phyloP scores from a whole-genome alignment of 1,140 invertebrate species.

The Galendromus occidentalis region DNA sequence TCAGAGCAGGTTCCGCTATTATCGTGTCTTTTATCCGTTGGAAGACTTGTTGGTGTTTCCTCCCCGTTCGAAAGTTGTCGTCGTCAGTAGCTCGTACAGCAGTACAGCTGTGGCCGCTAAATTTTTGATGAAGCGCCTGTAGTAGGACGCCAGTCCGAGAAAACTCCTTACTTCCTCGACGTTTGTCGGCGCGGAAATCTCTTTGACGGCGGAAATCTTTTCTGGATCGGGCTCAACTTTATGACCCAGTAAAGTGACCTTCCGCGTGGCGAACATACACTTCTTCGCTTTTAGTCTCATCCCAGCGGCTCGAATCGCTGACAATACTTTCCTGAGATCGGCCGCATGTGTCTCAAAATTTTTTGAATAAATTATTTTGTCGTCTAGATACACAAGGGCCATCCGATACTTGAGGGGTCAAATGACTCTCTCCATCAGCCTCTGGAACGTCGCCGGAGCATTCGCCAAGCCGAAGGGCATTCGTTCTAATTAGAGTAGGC shows the following conservation, averaged over 20 bases:
- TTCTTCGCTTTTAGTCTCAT: slow-evolving; percentile 16
- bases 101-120: no score
- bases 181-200: slow-evolving; percentile 15
- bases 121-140: background rate
- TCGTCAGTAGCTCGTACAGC: no score
- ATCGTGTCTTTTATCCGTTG: no score
- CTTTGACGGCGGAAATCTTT: slow-evolving; percentile 14
- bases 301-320: background rate
- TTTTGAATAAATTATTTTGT: slow-evolving; percentile 15
- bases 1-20: no score
- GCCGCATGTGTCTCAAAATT: slow-evolving; percentile 12
- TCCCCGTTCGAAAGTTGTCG: no score
- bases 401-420: slow-evolving; percentile 17
- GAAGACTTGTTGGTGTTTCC: no score
- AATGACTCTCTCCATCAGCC: slow-evolving; percentile 26
- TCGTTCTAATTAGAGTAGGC: slow-evolving; percentile 25
- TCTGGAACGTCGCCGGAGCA: slow-evolving; percentile 27
- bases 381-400: slow-evolving; percentile 22
- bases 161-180: slow-evolving; percentile 12
- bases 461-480: slow-evolving; percentile 30
- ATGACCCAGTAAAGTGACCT: slow-evolving; percentile 17
- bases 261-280: slow-evolving; percentile 8
- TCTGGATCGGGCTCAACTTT: slow-evolving; percentile 16
- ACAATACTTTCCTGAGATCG: slow-evolving; percentile 7
- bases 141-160: background rate